Evolutionary conservation across 2,113 vertebrate species (phyloP).

Genomic region (Amia ocellicauda): DNA sequence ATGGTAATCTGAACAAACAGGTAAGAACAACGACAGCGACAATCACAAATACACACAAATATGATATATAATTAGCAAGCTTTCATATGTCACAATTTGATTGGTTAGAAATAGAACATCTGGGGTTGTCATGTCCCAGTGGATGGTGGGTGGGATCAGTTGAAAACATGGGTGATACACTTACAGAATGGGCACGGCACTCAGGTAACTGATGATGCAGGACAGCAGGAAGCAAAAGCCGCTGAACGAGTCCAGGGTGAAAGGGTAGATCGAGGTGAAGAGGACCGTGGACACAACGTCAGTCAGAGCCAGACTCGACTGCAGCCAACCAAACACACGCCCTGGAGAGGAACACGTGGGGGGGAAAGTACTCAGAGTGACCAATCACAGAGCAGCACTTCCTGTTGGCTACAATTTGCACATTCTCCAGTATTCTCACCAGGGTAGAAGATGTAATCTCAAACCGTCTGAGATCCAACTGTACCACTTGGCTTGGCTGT

Average conservation of each 20-base stretch:
- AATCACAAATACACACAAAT: too few relatives aligned
- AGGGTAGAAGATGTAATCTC: too few relatives aligned
- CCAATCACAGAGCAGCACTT: too few relatives aligned
- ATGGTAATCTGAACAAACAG: too few relatives aligned
- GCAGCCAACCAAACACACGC: conserved; percentile 36
- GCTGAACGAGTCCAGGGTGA: conserved; percentile 34
- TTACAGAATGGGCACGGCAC: conserved; percentile 34
- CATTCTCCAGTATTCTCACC: too few relatives aligned
- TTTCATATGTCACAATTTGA: not conserved
- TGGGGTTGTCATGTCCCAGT: too few relatives aligned
- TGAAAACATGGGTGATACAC: not conserved
- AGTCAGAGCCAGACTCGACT: conserved; percentile 38
- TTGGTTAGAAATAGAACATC: not conserved
- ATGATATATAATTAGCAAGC: too few relatives aligned
- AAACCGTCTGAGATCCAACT: too few relatives aligned
- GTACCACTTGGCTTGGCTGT: too few relatives aligned
- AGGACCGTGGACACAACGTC: conserved; percentile 35
- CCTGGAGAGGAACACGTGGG: conserved; percentile 26
- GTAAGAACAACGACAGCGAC: not conserved
- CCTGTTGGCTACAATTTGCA: too few relatives aligned
- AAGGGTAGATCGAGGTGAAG: conserved; percentile 40
- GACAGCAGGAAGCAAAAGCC: conserved; percentile 42
- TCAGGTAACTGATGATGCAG: conserved; percentile 39
- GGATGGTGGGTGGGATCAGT: too few relatives aligned
- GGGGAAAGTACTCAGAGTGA: too few relatives aligned